phyloP scores from a whole-genome alignment of 2,113 vertebrate species.

The Mus pahari region DNA sequence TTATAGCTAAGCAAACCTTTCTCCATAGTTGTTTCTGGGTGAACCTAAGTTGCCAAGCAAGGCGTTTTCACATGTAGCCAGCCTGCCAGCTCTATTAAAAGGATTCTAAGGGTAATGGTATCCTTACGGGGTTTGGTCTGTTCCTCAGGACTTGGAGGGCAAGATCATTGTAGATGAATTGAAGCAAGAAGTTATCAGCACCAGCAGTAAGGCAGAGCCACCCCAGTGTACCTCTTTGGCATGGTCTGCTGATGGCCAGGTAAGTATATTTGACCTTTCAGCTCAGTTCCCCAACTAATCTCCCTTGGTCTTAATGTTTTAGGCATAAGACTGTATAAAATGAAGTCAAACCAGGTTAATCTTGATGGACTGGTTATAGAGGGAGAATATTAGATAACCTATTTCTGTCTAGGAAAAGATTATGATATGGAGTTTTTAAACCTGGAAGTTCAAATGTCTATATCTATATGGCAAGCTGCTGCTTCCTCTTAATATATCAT shows the following conservation, averaged over 20 bases:
- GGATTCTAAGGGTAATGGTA: neutral
- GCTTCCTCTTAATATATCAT: neutral
- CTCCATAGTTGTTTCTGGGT: neutral
- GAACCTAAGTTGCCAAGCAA: neutral
- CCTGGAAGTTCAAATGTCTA: neutral
- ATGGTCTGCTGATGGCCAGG: constrained; percentile 99
- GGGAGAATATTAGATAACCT: neutral
- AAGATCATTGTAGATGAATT: constrained; percentile 99
- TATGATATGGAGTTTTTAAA: neutral
- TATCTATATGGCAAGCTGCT: neutral
- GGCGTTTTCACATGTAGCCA: neutral
- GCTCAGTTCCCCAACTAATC: accelerated
- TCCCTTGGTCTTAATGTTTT: neutral
- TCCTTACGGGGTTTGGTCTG: neutral
- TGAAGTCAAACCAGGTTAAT: neutral
- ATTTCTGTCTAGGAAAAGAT: no score
- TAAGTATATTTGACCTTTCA: constrained; percentile 72
- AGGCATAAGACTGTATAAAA: neutral
- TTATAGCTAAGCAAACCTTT: neutral
- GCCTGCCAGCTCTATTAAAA: neutral
- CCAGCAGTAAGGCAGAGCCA: constrained; percentile 97
- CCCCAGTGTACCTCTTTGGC: constrained; percentile 97
- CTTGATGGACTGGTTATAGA: no score
- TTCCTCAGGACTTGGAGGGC: constrained; percentile 94
- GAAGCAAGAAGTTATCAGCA: constrained; percentile 98